A percentile compares a stretch with the other conserved stretches of the same genome.
phyloP scores from a whole-genome alignment of 23 tunicate genomes.

The Botrylloides violaceus region DNA sequence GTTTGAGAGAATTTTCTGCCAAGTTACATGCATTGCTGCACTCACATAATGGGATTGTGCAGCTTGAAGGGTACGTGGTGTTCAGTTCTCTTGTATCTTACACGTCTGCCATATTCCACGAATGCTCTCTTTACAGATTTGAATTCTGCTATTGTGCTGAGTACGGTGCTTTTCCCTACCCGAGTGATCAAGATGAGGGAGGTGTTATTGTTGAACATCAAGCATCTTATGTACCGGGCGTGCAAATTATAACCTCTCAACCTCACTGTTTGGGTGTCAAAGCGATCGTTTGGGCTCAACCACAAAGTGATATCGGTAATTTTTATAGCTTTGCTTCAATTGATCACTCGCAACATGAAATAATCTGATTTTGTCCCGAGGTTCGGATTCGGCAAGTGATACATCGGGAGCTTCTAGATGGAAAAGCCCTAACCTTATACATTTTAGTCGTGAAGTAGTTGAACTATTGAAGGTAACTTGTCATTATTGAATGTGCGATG shows the following conservation, averaged over 20 bases:
- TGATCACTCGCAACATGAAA: no score
- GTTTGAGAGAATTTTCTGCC: constrained; percentile 77
- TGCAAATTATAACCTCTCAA: constrained; percentile 39
- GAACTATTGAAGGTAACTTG: constrained; percentile 58
- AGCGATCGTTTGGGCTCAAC: constrained; percentile 69
- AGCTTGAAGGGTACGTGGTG: constrained; percentile 37
- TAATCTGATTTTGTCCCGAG: constrained; percentile 4
- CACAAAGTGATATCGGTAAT: constrained; percentile 44
- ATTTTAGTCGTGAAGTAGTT: constrained; percentile 42
- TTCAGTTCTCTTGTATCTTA: no score
- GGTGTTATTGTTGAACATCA: constrained; percentile 79
- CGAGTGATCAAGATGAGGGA: constrained; percentile 15
- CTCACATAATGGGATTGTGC: constrained; percentile 47
- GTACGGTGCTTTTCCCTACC: constrained; percentile 60
- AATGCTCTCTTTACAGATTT: constrained; percentile 35
- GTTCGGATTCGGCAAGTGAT: constrained; percentile 65
- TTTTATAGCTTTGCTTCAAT: no score
- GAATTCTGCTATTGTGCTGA: constrained; percentile 65
- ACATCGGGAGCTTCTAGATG: constrained; percentile 38
- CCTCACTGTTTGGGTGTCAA: constrained; percentile 35
- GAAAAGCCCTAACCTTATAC: constrained; percentile 40
- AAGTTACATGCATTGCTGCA: constrained; percentile 69
- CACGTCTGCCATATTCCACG: not conserved
- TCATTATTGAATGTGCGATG: not conserved
- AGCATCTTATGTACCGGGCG: constrained; percentile 82